These are phyloP conservation scores for Eupithecia dodoneata DNA, from an alignment of 2,888 invertebrate genomes.

Conservation along the genomic window DNA sequence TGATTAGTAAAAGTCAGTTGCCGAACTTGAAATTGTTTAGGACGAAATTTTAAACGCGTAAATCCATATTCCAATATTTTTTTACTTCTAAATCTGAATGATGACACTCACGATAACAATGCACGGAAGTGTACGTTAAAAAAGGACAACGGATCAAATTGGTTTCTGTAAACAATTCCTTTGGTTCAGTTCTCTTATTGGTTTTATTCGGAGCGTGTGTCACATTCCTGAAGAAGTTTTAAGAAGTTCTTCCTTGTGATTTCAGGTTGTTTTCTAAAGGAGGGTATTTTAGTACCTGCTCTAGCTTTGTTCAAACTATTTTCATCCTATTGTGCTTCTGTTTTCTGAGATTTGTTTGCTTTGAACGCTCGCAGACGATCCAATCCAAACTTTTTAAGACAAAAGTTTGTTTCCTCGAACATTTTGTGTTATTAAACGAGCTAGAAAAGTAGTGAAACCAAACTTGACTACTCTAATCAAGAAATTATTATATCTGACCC, in stretches of 20 bases:
- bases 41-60: not conserved
- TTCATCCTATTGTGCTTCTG: slow-evolving; percentile 36
- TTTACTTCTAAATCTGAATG: not conserved
- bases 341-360: slow-evolving; percentile 28
- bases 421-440: not conserved
- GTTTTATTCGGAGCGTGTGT: slow-evolving; percentile 70
- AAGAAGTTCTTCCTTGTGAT: slow-evolving; percentile 34
- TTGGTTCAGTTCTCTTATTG: slow-evolving; percentile 68
- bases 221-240: slow-evolving; percentile 54
- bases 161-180: slow-evolving; percentile 71
- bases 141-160: slow-evolving; percentile 73
- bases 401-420: slow-evolving; percentile 48
- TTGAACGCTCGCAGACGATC: slow-evolving; percentile 12
- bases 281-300: slow-evolving; percentile 26
- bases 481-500: not conserved
- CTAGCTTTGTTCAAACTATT: slow-evolving; percentile 38
- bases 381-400: slow-evolving; percentile 13
- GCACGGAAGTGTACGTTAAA: slow-evolving; percentile 47
- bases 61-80: not conserved
- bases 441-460: not conserved
- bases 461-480: not conserved
- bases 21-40: not conserved
- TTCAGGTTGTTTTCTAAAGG: slow-evolving; percentile 30
- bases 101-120: not conserved
- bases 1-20: not conserved